Percentiles rank a stretch among this genome's conserved stretches.
phyloP scores from a whole-genome alignment of 2,888 invertebrate species.

The Torymus tubicola region DNA sequence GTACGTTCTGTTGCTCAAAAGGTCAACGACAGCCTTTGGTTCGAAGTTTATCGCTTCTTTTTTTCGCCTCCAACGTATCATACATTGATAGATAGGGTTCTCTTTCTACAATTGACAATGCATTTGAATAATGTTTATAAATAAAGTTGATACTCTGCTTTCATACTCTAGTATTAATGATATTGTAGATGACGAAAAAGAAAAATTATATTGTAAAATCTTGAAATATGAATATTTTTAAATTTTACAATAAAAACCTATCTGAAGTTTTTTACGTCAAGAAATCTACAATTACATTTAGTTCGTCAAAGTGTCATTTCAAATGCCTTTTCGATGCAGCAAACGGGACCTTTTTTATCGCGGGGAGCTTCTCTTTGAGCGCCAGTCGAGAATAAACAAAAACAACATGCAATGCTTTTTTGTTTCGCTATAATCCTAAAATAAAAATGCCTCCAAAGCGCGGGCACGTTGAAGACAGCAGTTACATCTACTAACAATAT shows the following conservation, averaged over 20 bases:
- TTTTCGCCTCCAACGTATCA: constrained; percentile 36
- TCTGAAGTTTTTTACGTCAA: not conserved
- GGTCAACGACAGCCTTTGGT: constrained; percentile 58
- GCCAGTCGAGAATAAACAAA: constrained; percentile 21
- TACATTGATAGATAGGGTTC: constrained; percentile 35
- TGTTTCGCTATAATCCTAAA: constrained; percentile 28
- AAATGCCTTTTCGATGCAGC: not conserved
- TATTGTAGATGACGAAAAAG: too few species aligned
- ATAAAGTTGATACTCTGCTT: too few species aligned
- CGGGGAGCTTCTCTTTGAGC: constrained; percentile 1
- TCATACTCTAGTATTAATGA: too few species aligned
- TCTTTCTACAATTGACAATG: constrained; percentile 9
- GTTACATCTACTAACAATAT: constrained; percentile 3
- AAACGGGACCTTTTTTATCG: constrained; percentile 7
- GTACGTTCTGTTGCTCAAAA: constrained; percentile 69
- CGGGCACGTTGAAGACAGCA: not conserved
- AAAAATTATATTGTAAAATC: too few species aligned
- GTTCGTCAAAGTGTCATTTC: not conserved
- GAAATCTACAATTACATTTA: too few species aligned
- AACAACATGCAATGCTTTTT: constrained; percentile 34
- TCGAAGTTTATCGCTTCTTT: constrained; percentile 50
- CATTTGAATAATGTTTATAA: not conserved
- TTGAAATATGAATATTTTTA: not conserved
- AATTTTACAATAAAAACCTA: not conserved
- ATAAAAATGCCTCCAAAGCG: constrained; percentile 11